These are phyloP conservation scores for Podarcis cretensis DNA, from an alignment of 2,113 vertebrate genomes.

Conservation along the genomic window DNA sequence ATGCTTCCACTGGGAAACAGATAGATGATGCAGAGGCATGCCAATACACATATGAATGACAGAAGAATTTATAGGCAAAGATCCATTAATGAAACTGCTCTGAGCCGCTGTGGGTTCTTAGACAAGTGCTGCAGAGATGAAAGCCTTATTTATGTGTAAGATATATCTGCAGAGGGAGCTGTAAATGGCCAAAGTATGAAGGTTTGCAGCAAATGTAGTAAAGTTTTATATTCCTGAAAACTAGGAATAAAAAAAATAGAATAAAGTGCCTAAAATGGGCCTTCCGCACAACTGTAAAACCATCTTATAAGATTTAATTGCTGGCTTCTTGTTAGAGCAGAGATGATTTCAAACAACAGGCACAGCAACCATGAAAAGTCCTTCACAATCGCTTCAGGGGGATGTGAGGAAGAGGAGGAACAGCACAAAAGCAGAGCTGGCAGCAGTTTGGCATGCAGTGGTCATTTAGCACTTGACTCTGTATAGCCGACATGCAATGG, in stretches of 20 bases:
- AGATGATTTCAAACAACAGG: constrained; percentile 33
- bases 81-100: neutral
- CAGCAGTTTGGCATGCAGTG: neutral
- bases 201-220: constrained; percentile 70
- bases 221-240: constrained; percentile 81
- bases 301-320: constrained; percentile 66
- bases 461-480: neutral
- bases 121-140: constrained; percentile 38
- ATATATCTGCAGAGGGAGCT: constrained; percentile 72
- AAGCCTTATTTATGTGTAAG: constrained; percentile 72
- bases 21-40: accelerated
- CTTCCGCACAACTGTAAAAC: constrained; percentile 64
- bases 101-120: neutral
- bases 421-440: neutral
- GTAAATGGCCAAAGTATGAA: constrained; percentile 73
- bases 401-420: neutral
- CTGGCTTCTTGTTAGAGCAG: constrained; percentile 53
- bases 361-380: accelerated
- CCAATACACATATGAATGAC: neutral
- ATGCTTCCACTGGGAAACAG: neutral
- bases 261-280: constrained; percentile 67
- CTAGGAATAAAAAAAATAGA: constrained; percentile 72
- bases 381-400: neutral
- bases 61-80: neutral
- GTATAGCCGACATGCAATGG: neutral